Evolutionary conservation across 2,797 vertebrate genomes (phyloP).

Genomic region (Tokudaia muenninki): DNA sequence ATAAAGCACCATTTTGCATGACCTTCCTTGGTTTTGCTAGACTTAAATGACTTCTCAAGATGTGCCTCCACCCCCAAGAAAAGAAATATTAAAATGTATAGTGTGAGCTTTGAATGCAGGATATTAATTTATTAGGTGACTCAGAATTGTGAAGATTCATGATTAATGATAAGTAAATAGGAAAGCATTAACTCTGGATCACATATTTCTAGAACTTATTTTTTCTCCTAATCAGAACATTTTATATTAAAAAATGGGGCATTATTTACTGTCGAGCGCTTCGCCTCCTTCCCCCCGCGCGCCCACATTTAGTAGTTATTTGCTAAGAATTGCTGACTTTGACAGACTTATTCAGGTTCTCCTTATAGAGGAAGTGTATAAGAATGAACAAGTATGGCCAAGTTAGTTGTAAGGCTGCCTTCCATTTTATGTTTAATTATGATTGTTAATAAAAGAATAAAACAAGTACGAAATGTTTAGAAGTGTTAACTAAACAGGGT

Average conservation of each 20-base stretch:
- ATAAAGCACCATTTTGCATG: slow-evolving; percentile 36
- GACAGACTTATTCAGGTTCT: neutral
- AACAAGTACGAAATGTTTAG: neutral
- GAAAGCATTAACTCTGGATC: neutral
- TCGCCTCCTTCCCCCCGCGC: neutral
- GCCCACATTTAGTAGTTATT: neutral
- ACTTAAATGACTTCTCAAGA: neutral
- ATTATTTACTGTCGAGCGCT: neutral
- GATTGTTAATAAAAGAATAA: slow-evolving; percentile 27
- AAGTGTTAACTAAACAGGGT: slow-evolving; percentile 6
- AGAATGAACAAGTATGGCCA: slow-evolving; percentile 9
- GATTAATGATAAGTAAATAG: slow-evolving; percentile 36
- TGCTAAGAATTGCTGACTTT: slow-evolving; percentile 51
- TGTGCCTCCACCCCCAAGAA: neutral
- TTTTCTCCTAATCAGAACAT: slow-evolving; percentile 30
- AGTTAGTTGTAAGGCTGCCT: neutral
- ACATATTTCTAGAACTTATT: neutral
- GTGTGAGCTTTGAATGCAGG: neutral
- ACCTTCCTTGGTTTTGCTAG: slow-evolving; percentile 2
- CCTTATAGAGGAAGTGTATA: slow-evolving; percentile 10
- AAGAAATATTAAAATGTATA: neutral
- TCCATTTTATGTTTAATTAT: slow-evolving; percentile 22
- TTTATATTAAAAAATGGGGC: neutral
- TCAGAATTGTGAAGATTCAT: neutral
- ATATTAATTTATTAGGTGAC: slow-evolving; percentile 31